A percentile compares a stretch with the other conserved stretches of the same genome.
These are phyloP conservation scores for Campoletis sonorensis DNA, from an alignment of 1,140 invertebrate genomes.

Conservation along the genomic window DNA sequence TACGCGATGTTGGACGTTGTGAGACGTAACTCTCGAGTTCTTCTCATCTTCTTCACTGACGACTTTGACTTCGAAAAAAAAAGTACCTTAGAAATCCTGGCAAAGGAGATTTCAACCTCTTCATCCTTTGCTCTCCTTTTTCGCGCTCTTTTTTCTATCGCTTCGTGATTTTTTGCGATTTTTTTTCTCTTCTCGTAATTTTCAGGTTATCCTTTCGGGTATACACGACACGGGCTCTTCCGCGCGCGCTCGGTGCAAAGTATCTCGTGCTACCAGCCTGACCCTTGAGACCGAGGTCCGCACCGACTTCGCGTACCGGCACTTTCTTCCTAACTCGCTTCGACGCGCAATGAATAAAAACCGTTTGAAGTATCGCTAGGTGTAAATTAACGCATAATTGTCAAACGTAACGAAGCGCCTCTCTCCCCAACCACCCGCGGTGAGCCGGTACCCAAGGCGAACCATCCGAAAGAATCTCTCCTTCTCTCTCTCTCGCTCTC, in stretches of 20 bases:
- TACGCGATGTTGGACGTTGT: conserved; percentile 53
- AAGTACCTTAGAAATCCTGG: conserved; percentile 39
- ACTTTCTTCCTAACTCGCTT: conserved; percentile 67
- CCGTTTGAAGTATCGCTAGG: conserved; percentile 76
- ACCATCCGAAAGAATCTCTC: conserved; percentile 50
- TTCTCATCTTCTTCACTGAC: background rate
- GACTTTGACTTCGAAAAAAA: conserved; percentile 17
- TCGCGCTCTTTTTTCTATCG: background rate
- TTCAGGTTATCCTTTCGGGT: conserved; percentile 52
- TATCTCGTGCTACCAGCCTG: conserved; percentile 43
- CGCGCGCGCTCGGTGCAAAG: conserved; percentile 33
- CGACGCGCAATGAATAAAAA: conserved; percentile 76
- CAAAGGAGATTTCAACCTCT: conserved; percentile 20
- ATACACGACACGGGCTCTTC: conserved; percentile 48
- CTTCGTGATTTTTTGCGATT: conserved; percentile 8
- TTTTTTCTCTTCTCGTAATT: conserved; percentile 34
- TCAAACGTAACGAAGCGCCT: conserved; percentile 74
- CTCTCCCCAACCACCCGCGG: conserved; percentile 44
- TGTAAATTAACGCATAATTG: conserved; percentile 77
- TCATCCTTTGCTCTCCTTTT: background rate
- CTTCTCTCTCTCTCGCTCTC: conserved; percentile 6
- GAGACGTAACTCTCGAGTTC: conserved; percentile 50
- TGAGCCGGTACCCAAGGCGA: conserved; percentile 45
- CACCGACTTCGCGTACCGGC: conserved; percentile 32
- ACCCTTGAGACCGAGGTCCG: conserved; percentile 9